phyloP scores from a whole-genome alignment of 2,888 invertebrate species.

The Tetheella fluctuosa region DNA sequence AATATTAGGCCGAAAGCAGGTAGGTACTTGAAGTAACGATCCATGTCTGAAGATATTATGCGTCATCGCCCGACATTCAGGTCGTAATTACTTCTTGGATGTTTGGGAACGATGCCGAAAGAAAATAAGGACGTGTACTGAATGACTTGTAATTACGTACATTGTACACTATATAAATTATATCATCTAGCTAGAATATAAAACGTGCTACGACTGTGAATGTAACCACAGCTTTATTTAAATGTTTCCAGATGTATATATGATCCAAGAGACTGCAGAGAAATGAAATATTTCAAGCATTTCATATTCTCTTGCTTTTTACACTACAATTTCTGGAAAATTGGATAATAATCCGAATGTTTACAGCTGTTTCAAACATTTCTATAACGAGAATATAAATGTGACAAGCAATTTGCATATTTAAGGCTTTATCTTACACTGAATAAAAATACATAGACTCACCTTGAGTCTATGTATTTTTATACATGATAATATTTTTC shows the following conservation, averaged over 20 bases:
- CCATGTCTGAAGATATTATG: constrained; percentile 3
- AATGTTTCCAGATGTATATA: not conserved
- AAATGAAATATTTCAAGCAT: constrained; percentile 7
- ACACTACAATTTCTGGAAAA: not conserved
- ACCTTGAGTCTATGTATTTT: no score
- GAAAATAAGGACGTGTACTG: constrained; percentile 10
- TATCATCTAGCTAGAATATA: not conserved
- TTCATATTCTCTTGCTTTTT: constrained; percentile 4
- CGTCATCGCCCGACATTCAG: constrained; percentile 1
- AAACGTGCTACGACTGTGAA: not conserved
- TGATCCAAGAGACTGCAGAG: not conserved
- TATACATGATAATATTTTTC: not conserved
- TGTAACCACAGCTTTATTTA: constrained; percentile 12
- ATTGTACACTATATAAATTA: constrained; percentile 5
- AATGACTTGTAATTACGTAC: constrained; percentile 12
- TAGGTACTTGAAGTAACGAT: not conserved
- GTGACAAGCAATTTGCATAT: not conserved
- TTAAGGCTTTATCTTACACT: not conserved
- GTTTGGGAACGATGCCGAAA: not conserved
- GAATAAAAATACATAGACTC: no score
- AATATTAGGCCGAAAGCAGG: not conserved
- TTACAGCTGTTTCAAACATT: not conserved
- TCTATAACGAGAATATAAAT: constrained; percentile 4
- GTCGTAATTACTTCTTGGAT: constrained; percentile 1
- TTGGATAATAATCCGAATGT: constrained; percentile 4